Conservation (phyloP, 2,797 vertebrate genomes). For the Lepilemur ruficaudatus region DNA sequence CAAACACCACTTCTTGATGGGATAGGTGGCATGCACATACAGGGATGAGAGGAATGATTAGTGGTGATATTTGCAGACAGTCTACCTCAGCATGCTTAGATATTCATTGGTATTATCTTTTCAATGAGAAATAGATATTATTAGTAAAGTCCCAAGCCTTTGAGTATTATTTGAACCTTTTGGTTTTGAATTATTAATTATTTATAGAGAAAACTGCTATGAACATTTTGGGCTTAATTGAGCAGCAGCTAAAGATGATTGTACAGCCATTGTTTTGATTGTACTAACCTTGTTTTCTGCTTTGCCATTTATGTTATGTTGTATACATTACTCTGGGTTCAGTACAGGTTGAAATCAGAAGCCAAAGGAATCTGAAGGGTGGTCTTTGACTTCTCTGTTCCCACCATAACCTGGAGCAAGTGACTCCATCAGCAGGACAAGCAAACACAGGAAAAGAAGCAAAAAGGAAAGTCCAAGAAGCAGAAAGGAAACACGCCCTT, state of each 20-base stretch:
- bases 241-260: background rate
- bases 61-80: background rate
- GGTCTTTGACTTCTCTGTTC: background rate
- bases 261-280: background rate
- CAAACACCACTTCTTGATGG: background rate
- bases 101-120: background rate
- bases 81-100: background rate
- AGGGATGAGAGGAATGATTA: background rate
- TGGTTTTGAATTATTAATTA: slow-evolving; percentile 33
- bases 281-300: background rate
- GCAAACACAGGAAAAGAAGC: background rate
- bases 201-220: background rate
- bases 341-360: background rate
- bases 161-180: background rate
- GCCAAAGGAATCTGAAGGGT: background rate
- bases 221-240: background rate
- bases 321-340: background rate
- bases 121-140: background rate
- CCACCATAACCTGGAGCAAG: background rate
- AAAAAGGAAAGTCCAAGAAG: background rate
- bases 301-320: background rate
- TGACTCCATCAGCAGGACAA: background rate
- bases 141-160: background rate
- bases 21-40: background rate
- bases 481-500: background rate